These are phyloP conservation scores for Austrolebias charrua DNA, from an alignment of 2,797 vertebrate species.

Conservation along the genomic window DNA sequence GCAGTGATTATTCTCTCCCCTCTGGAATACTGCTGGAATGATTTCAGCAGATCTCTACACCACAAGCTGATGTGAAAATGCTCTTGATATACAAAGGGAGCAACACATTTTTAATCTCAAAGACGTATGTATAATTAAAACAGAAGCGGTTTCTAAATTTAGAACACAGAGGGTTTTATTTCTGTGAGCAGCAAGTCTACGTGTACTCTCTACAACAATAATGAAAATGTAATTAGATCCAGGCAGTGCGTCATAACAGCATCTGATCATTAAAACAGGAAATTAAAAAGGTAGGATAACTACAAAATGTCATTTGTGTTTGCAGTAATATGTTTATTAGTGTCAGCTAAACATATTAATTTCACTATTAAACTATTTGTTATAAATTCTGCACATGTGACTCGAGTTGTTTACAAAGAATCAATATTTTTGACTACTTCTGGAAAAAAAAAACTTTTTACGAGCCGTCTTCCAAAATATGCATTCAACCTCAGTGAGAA, in stretches of 20 bases:
- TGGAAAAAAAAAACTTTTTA: no score
- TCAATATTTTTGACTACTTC: no score
- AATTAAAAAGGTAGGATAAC: conserved; percentile 38
- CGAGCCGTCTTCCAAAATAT: no score
- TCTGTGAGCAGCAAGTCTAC: conserved; percentile 19
- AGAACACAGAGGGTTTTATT: conserved; percentile 8
- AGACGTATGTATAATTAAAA: conserved; percentile 9
- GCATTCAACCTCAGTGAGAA: no score
- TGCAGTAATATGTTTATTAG: conserved; percentile 7
- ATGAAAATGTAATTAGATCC: conserved; percentile 22
- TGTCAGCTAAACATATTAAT: conserved; percentile 27
- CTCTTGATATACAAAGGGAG: conserved; percentile 12
- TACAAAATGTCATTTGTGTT: conserved; percentile 17
- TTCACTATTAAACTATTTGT: conserved; percentile 30
- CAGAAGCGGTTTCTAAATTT: conserved; percentile 8
- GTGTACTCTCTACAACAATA: background rate
- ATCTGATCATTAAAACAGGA: conserved; percentile 39
- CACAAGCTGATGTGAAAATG: conserved; percentile 22
- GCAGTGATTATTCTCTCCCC: conserved; percentile 9
- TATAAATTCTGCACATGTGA: conserved; percentile 33
- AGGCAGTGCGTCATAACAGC: conserved; percentile 14
- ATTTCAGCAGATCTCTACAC: conserved; percentile 7
- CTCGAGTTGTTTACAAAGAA: conserved; percentile 9
- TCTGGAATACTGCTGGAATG: conserved; percentile 9
- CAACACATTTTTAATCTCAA: conserved; percentile 12